phyloP scores from a whole-genome alignment of 2,113 vertebrate genomes.

The Bubo blakistoni region DNA sequence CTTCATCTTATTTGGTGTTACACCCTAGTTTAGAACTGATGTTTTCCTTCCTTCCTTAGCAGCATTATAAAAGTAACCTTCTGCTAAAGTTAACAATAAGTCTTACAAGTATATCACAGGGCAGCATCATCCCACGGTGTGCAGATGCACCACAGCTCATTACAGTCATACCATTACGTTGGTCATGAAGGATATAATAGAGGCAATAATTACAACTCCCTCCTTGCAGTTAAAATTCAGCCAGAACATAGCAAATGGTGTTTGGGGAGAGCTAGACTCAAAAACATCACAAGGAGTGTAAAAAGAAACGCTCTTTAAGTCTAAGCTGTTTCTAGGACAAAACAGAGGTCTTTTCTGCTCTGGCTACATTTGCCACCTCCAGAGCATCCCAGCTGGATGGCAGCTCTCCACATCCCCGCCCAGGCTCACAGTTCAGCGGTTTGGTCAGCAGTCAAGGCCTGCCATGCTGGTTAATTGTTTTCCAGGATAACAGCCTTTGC shows the following conservation, averaged over 20 bases:
- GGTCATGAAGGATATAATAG: not conserved
- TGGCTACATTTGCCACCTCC: not conserved
- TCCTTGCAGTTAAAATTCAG: not conserved
- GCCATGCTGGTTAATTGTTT: not conserved
- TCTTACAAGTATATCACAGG: not conserved
- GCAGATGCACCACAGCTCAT: not conserved
- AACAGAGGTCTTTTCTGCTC: not conserved
- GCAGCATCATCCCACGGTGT: not conserved
- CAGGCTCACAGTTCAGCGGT: rapidly evolving
- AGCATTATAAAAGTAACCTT: slow-evolving; percentile 3
- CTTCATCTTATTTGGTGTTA: slow-evolving; percentile 2
- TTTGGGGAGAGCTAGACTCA: not conserved
- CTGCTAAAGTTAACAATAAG: not conserved
- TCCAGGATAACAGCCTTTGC: not conserved
- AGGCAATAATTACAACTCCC: slow-evolving; percentile 27
- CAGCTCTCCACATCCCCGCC: not conserved
- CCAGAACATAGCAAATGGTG: not conserved
- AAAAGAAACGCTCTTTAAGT: not conserved
- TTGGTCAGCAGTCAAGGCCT: not conserved
- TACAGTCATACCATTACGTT: not conserved
- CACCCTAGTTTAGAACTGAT: not conserved
- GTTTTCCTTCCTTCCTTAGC: not conserved
- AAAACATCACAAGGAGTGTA: not conserved
- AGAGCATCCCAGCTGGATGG: not conserved
- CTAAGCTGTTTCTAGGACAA: not conserved